Base-by-base conservation (phyloP, 2,797 vertebrate species). In the Brachyalestes nurse region DNA sequence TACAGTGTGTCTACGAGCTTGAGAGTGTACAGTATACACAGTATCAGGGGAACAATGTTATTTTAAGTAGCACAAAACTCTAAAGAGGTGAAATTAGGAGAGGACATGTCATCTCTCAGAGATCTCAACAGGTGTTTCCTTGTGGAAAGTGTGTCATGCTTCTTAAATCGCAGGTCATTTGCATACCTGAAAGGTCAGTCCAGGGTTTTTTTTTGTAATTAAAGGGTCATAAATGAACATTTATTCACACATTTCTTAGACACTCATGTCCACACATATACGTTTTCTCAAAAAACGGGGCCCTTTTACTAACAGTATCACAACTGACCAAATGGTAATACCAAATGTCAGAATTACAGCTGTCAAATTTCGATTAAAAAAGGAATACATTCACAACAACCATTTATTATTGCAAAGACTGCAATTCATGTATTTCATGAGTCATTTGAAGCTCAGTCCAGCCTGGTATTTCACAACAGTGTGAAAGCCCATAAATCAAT, bases 381-480 rank as follows among this genome's bases (percentile, higher is more conserved):
- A 40, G 9, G 28, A 25, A 28, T 23, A 34, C 34, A 34, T 10
- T 2, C 49, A 19, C 6, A 16, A 14, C 49, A 38, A 34, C 17
- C 5, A 4, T 72, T 53, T 9, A 53, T 14, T 17, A 16, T 7
- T 34, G 23, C 69, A 17, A 1, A 34, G 10, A 38, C 5, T 55
- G 14, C 53, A 38, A 13, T 38, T 40, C 1, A 14, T 58, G n/a
- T 58, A 38, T 12, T 57, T 72, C 19, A 28, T 28, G 23, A 25
- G 49, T 49, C 16, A 2, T 0, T 28, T 75, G n/a, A 69, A 70
- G 65, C 23, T n/a, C 73, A 79, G 57, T 78, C 76, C 57, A 80
- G 69, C 72, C 61, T 81, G 71, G 81, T 78, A 80, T 84, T 86
- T 86, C 79, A 70, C 61, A 80, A 64, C 77, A 49, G 69, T 83